A percentile compares a stretch with the other conserved stretches of the same genome.
Evolutionary conservation across 2,113 vertebrate genomes (phyloP).

Genomic region (human (Homo sapiens)): GRCh38 chr4:121119001-121119500

Average conservation of each 20-base stretch:
- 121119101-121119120: slow-evolving; percentile 20
- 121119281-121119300: slow-evolving; percentile 73
- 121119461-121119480: slow-evolving; percentile 81
- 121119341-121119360: slow-evolving; percentile 74
- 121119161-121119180: slow-evolving; percentile 79
- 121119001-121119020: slow-evolving; percentile 77
- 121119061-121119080: slow-evolving; percentile 87
- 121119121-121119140: slow-evolving; percentile 82
- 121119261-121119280: slow-evolving; percentile 83
- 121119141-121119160: slow-evolving; percentile 73
- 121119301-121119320: slow-evolving; percentile 66
- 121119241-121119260: slow-evolving; percentile 84
- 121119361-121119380: slow-evolving; percentile 73
- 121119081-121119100: slow-evolving; percentile 76
- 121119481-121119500: slow-evolving; percentile 81
- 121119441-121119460: slow-evolving; percentile 72
- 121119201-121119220: slow-evolving; percentile 71
- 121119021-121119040: slow-evolving; percentile 78
- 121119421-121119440: slow-evolving; percentile 69
- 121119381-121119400: slow-evolving; percentile 60
- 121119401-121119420: slow-evolving; percentile 65
- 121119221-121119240: slow-evolving; percentile 83
- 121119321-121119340: slow-evolving; percentile 77
- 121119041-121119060: slow-evolving; percentile 88
- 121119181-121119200: slow-evolving; percentile 80